Conservation (phyloP, 2,113 vertebrate species). For the Heterochromis multidens region DNA sequence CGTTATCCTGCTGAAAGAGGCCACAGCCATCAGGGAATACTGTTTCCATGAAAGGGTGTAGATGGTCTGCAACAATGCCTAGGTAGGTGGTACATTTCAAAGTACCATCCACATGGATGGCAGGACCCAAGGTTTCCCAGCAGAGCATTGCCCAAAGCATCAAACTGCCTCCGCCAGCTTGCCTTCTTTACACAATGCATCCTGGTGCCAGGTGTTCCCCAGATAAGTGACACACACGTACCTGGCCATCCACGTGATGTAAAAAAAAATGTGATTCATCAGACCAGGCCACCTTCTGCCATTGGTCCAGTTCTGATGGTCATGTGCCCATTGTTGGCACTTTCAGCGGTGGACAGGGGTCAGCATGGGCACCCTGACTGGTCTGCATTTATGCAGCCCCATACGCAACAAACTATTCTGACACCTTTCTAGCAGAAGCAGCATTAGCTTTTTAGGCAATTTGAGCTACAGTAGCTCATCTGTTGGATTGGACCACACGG, state of each 20-base stretch:
- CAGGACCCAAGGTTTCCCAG: too few relatives aligned
- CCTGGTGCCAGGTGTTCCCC: too few relatives aligned
- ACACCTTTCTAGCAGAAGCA: neutral
- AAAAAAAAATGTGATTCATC: neutral
- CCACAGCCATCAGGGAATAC: too few relatives aligned
- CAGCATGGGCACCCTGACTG: neutral
- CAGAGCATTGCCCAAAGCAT: too few relatives aligned
- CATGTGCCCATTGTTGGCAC: neutral
- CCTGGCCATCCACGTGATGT: neutral
- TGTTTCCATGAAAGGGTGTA: too few relatives aligned
- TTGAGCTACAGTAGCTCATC: neutral
- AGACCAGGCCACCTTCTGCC: neutral
- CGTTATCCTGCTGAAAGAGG: too few relatives aligned
- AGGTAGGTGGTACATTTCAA: too few relatives aligned
- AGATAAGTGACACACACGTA: too few relatives aligned
- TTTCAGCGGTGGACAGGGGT: too few relatives aligned
- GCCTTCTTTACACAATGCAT: neutral
- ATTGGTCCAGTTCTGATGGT: neutral
- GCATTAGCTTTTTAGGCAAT: accelerated
- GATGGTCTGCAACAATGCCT: too few relatives aligned
- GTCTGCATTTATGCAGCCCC: neutral
- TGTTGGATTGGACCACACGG: neutral
- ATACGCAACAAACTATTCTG: neutral
- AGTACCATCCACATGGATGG: too few relatives aligned
- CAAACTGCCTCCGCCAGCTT: neutral